Conservation (phyloP, 1,140 invertebrate species). For the Polyergus mexicanus region DNA sequence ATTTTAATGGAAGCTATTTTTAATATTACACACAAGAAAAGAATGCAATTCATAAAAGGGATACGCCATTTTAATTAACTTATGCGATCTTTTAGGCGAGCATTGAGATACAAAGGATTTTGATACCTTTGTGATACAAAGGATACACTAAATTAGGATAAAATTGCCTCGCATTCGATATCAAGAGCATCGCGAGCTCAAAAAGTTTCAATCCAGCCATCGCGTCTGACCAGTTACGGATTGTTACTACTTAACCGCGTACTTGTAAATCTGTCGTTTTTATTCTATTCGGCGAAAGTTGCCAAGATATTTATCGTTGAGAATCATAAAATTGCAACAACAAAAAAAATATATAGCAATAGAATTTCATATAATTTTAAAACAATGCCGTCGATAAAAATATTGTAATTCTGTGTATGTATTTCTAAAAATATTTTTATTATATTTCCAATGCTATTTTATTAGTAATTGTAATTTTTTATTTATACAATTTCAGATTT, state of each 20-base stretch:
- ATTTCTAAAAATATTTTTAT: not conserved
- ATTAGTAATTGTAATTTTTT: no score
- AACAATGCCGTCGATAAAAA: not conserved
- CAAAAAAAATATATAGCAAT: not conserved
- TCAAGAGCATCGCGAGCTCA: conserved; percentile 8
- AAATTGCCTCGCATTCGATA: conserved; percentile 28
- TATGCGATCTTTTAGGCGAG: not conserved
- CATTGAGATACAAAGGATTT: not conserved
- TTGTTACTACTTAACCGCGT: conserved; percentile 3
- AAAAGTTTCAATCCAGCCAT: not conserved
- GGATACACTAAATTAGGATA: not conserved
- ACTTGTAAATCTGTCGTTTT: not conserved
- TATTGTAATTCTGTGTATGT: not conserved
- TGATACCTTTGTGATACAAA: not conserved
- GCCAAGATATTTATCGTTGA: not conserved
- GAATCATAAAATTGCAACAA: not conserved
- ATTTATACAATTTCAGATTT: no score
- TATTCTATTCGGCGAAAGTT: not conserved
- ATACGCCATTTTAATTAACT: conserved; percentile 25
- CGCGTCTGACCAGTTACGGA: conserved; percentile 28
- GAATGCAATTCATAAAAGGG: not conserved
- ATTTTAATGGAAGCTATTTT: not conserved
- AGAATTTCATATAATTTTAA: not conserved
- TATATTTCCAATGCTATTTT: not conserved
- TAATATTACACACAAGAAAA: not conserved